Evolutionary conservation across 2,113 vertebrate species (phyloP).

Genomic region (Menura novaehollandiae): DNA sequence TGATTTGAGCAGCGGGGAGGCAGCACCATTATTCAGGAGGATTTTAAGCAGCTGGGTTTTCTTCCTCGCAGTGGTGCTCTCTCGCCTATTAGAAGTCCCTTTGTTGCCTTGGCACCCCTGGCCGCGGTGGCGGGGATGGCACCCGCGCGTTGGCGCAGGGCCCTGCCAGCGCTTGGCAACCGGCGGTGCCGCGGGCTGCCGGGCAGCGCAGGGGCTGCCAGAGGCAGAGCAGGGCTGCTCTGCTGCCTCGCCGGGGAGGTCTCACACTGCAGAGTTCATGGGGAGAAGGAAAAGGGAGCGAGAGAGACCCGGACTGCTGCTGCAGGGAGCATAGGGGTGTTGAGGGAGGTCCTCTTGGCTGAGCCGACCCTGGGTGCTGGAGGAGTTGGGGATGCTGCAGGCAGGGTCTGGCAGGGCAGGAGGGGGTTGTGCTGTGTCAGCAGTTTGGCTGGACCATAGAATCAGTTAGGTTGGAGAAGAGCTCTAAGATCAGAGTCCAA

Average conservation of each 20-base stretch:
- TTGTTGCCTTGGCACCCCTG: slow-evolving; percentile 45
- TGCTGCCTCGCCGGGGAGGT: not conserved
- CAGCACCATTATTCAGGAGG: slow-evolving; percentile 61
- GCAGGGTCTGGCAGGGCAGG: not conserved
- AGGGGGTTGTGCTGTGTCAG: not conserved
- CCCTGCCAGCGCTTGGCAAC: not conserved
- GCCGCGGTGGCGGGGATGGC: slow-evolving; percentile 2
- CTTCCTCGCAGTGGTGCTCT: slow-evolving; percentile 48
- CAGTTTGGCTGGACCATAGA: accelerated
- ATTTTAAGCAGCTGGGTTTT: slow-evolving; percentile 56
- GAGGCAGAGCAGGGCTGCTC: not conserved
- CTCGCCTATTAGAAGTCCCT: slow-evolving; percentile 26
- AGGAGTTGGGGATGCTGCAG: not conserved
- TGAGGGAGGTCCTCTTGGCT: not conserved
- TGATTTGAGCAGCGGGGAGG: slow-evolving; percentile 73
- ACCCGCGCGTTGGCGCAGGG: not conserved
- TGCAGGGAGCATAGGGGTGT: not conserved
- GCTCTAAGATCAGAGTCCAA: not conserved
- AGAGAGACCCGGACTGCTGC: not conserved
- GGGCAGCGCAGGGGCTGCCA: accelerated
- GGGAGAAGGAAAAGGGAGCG: accelerated
- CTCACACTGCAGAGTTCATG: not conserved
- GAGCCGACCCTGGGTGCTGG: accelerated
- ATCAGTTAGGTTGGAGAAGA: not conserved
- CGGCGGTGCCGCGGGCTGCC: not conserved